Evolutionary conservation across 2,888 invertebrate genomes (phyloP), one percentile per base, ranked within the genome.

Genomic region (Corythucha ciliata): DNA sequence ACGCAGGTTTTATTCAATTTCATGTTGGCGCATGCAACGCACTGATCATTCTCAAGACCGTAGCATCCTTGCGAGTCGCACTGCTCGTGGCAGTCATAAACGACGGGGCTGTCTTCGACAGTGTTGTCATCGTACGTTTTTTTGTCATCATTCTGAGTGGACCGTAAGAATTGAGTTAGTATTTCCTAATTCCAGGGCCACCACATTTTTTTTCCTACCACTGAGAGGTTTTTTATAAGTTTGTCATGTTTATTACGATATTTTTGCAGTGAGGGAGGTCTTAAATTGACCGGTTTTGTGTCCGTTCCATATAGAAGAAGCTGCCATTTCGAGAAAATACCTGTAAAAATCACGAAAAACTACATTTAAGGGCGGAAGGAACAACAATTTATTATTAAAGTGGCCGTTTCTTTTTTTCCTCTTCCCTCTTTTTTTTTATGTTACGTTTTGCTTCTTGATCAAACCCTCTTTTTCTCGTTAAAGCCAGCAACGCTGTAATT

Each of bases 241-340:
- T 37, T 44, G 14, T 54, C 44, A 21, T 36, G 45, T 4, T 49
- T 46, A 14, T 55, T 55, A 12, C 33, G 41, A 29, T 48, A 55
- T 18, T 36, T 33, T 24, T 55, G 55, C 12, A 55, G 42, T 6
- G 55, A 55, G n/a, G 51, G 42, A 8, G 57, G 57, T 14, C 37
- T 47, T 27, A 57, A 40, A 24, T 54, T 52, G 16, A 57, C 55
- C 3, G 57, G 57, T 18, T 57, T 57, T 21, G 48, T 53, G 39
- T 57, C 57, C 27, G 57, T 57, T n/a, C 57, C 57, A 22, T 57
- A 55, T 22, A 57, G 51, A 10, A 52, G 40, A n/a, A 57, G 29
- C 37, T 57, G 54, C 57, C 57, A 57, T 27, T 55, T 55, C 22
- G 50, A 47, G 21, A 57, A 45, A 33, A 57, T 37, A 8, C 57